These are phyloP conservation scores for Lerista edwardsae DNA, from an alignment of 2,797 vertebrate genomes.

Conservation along the genomic window DNA sequence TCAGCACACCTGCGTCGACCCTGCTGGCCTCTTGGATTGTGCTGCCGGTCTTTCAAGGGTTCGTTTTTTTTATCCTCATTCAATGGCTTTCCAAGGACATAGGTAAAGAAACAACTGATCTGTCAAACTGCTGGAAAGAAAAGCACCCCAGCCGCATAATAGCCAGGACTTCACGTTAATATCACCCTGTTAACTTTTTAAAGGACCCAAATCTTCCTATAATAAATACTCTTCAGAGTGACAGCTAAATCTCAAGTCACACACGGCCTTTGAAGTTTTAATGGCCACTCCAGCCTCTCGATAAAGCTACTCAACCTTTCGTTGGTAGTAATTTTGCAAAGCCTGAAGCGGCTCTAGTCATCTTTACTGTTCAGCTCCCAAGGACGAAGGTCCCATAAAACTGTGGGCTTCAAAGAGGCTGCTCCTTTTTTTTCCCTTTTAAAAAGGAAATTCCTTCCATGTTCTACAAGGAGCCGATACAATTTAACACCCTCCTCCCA, in stretches of 20 bases:
- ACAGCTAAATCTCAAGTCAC: constrained; percentile 68
- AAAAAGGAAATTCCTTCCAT: constrained; percentile 36
- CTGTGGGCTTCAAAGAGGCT: constrained; percentile 65
- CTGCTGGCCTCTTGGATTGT: too few relatives aligned
- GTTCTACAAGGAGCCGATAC: constrained; percentile 22
- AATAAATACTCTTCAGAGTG: constrained; percentile 67
- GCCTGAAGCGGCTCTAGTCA: constrained; percentile 65
- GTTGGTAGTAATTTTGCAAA: constrained; percentile 72
- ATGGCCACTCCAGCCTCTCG: constrained; percentile 66
- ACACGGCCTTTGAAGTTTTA: constrained; percentile 70
- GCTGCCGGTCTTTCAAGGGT: neutral
- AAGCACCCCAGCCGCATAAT: constrained; percentile 43
- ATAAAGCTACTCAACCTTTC: constrained; percentile 71
- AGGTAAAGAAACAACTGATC: constrained; percentile 66
- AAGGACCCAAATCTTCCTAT: constrained; percentile 69
- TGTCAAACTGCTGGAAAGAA: constrained; percentile 58
- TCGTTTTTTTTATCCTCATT: constrained; percentile 32
- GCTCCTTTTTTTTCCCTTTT: constrained; percentile 13
- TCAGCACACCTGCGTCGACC: too few relatives aligned
- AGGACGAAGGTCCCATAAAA: constrained; percentile 67
- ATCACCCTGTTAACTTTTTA: constrained; percentile 65
- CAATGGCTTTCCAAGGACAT: constrained; percentile 58
- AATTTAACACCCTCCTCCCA: constrained; percentile 13
- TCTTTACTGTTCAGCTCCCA: constrained; percentile 61
- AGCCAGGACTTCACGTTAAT: constrained; percentile 59